Conservation (phyloP, 2,888 invertebrate species). For the Drosophila suboccidentalis region DNA sequence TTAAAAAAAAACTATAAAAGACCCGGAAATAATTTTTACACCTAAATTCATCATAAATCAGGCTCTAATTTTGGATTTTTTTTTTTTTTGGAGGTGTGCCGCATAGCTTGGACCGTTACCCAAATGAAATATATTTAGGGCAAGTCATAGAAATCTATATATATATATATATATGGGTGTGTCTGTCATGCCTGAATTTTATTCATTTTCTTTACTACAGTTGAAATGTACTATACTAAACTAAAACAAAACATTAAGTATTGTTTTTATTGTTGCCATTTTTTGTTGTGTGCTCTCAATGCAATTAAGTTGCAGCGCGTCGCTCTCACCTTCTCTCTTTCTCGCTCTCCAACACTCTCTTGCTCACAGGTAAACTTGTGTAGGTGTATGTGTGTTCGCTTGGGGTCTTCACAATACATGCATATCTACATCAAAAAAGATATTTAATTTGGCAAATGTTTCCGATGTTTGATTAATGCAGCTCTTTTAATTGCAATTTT, state of each 20-base stretch:
- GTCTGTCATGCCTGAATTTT: not conserved
- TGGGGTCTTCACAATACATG: not conserved
- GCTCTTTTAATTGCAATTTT: constrained; percentile 34
- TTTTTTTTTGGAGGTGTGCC: too few relatives aligned
- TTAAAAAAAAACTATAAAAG: too few relatives aligned
- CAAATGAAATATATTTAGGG: not conserved
- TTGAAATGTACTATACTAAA: not conserved
- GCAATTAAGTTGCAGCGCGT: not conserved
- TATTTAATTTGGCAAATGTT: constrained; percentile 15
- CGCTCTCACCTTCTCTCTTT: constrained; percentile 2
- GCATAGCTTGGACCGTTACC: too few relatives aligned
- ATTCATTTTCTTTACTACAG: not conserved
- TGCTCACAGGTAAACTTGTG: not conserved
- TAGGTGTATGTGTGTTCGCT: not conserved
- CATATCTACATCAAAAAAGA: constrained; percentile 2
- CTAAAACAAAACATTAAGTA: not conserved
- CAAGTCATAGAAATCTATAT: not conserved
- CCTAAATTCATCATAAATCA: too few relatives aligned
- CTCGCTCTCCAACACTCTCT: not conserved
- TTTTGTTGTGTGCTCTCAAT: not conserved
- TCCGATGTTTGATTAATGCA: constrained; percentile 25
- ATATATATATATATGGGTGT: not conserved
- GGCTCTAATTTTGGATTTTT: too few relatives aligned
- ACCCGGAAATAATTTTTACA: too few relatives aligned
- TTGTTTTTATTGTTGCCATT: not conserved